Evolutionary conservation across 2,888 invertebrate species (phyloP), one percentile per base, ranked within the genome.

Genomic region (Drosophila trichaetosa): DNA sequence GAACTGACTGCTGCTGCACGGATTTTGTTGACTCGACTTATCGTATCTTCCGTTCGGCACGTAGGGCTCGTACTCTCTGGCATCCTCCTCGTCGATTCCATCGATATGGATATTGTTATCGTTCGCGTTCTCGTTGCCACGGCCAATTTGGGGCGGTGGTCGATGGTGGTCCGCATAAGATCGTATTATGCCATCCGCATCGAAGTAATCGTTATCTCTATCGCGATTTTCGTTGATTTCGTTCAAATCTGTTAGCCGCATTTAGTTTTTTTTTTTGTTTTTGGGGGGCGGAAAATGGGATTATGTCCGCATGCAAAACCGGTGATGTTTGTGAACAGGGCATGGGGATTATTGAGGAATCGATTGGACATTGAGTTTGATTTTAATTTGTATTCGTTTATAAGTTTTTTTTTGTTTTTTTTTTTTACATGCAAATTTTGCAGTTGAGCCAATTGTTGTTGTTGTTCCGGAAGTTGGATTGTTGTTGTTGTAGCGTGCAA

Each of bases 1-100:
- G 94, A 95, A 96, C 57, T 93, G 93, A 81, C 94, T 92, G 71
- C 85, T 80, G 53, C 92, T 84, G 91, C 96, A 96, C 24, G 86
- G 78, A 68, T 87, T 89, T 27, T 61, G 49, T 2, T 79, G 69
- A 59, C 77, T 85, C 33, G 84, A 66, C 51, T 90, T 91, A 21
- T 76, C 76, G 65, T 91, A 92, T 1, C 60, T 61, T 8, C 57
- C 67, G 5, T 73, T 73, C 16, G 87, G 83, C 51, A 80, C 53
- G 33, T 85, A 79, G n/a, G 77, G 29, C 1, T 67, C 31, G 48
- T 86, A 91, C 2, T 91, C 91, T 10, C 24, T 4, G 24, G 52
- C 54, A 72, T 91, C 91, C 7, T 71, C 36, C 31, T 62, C 69
- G 54, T 89, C 72, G 40, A 89, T 13, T 13, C 65, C 67, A 24